phyloP scores from a whole-genome alignment of 37 sponge, comb jelly and placozoan species.

The Amphimedon queenslandica region DNA sequence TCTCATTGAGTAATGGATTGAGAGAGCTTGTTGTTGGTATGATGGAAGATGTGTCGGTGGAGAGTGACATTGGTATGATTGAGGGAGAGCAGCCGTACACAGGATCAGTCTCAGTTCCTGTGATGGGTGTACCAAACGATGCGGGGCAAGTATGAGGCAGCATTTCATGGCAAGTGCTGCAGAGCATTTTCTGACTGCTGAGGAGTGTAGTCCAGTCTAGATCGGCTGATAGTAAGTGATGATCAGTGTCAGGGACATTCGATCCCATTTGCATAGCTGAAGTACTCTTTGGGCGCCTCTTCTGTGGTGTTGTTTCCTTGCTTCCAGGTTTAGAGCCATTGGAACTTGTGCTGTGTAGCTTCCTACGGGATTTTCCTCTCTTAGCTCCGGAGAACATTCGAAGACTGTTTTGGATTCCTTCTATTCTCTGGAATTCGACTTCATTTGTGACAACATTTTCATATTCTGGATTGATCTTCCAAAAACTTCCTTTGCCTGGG shows the following conservation, averaged over 20 bases:
- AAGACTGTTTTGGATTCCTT: conserved; percentile 3
- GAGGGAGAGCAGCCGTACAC: conserved; percentile 51
- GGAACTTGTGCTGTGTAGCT: conserved; percentile 13
- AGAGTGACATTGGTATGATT: conserved; percentile 12
- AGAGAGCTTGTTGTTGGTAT: conserved; percentile 4
- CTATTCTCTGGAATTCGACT: neutral
- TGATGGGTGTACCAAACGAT: conserved; percentile 28
- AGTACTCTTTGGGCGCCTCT: neutral
- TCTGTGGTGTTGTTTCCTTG: neutral
- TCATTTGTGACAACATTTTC: conserved; percentile 37
- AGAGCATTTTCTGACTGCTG: conserved; percentile 49
- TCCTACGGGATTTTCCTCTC: conserved; percentile 31
- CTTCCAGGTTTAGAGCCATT: neutral
- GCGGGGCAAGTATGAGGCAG: conserved; percentile 9
- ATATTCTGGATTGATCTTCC: conserved; percentile 80
- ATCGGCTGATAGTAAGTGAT: conserved; percentile 49
- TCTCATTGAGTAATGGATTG: conserved; percentile 20
- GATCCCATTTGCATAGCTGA: neutral
- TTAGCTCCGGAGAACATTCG: neutral
- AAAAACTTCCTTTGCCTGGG: conserved; percentile 76
- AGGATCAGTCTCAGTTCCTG: conserved; percentile 41
- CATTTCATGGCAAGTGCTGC: conserved; percentile 11
- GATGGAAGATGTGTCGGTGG: conserved; percentile 10
- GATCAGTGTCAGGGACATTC: conserved; percentile 20
- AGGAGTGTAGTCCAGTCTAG: conserved; percentile 63